A percentile compares a stretch with the other conserved stretches of the same genome.
Conservation (phyloP, 1,140 invertebrate genomes). For the Argopecten irradians region DNA sequence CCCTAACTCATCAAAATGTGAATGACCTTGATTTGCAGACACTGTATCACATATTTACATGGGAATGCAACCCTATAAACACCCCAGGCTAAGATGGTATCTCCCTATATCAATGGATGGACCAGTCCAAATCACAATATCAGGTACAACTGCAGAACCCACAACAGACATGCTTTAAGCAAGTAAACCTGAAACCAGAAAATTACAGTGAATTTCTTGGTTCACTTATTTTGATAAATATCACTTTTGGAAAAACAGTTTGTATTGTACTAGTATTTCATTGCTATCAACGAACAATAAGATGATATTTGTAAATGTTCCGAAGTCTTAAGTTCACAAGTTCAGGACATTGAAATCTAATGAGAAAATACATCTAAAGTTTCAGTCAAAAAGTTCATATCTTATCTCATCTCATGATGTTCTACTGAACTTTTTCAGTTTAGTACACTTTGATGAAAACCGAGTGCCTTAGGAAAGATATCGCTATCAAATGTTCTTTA, state of each 20-base stretch:
- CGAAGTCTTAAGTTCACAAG: background rate
- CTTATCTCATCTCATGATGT: background rate
- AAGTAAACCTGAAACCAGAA: background rate
- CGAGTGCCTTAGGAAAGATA: background rate
- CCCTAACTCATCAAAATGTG: background rate
- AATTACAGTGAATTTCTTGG: background rate
- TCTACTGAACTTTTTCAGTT: background rate
- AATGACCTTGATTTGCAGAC: slow-evolving; percentile 7
- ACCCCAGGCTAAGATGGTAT: background rate
- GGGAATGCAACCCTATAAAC: background rate
- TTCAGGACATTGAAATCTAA: background rate
- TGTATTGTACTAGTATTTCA: background rate
- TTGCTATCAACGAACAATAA: background rate
- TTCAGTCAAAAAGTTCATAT: background rate
- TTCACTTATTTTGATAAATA: slow-evolving; percentile 6
- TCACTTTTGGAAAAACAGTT: background rate
- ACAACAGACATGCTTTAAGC: background rate
- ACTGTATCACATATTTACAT: slow-evolving; percentile 2
- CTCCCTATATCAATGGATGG: background rate
- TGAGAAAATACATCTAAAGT: background rate
- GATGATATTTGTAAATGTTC: background rate
- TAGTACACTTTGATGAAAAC: background rate
- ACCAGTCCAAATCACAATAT: background rate
- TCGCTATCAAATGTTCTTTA: too few relatives aligned
- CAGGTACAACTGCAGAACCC: background rate